A percentile compares a stretch with the other conserved stretches of the same genome.
Evolutionary conservation across 1,140 invertebrate species (phyloP).

Genomic region (Eupristina koningsbergeri): DNA sequence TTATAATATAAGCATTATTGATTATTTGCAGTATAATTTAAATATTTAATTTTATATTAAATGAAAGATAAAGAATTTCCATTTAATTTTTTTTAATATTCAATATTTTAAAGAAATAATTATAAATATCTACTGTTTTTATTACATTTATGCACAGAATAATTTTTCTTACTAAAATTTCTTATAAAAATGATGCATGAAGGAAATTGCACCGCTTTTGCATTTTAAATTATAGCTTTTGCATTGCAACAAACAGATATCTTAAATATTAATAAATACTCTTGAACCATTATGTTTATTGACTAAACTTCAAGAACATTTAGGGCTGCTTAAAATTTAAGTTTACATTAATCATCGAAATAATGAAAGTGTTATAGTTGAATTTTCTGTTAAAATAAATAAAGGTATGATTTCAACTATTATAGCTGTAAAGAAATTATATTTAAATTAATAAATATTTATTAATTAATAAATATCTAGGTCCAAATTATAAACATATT

Average conservation of each 20-base stretch:
- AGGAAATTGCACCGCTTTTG: conserved; percentile 42
- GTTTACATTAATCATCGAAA: neutral
- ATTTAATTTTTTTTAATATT: neutral
- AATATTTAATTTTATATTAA: neutral
- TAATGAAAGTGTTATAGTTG: conserved; percentile 20
- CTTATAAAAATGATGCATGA: conserved; percentile 39
- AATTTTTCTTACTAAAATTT: neutral
- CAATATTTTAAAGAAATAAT: neutral
- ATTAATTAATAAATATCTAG: conserved; percentile 34
- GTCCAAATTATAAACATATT: conserved; percentile 14
- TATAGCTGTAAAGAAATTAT: neutral
- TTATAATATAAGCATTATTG: no score
- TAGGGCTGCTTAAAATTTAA: neutral
- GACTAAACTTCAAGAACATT: neutral
- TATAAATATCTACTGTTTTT: neutral
- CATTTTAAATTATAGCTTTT: conserved; percentile 28
- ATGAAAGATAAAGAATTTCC: neutral
- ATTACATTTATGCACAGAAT: neutral
- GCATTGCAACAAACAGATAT: conserved; percentile 13
- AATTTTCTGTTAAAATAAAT: neutral
- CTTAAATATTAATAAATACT: conserved; percentile 10
- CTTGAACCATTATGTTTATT: neutral
- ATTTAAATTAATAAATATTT: neutral
- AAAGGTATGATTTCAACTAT: conserved; percentile 26
- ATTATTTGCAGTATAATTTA: neutral